Evolutionary conservation across 2,113 vertebrate genomes (phyloP).

Genomic region (Panurus biarmicus): DNA sequence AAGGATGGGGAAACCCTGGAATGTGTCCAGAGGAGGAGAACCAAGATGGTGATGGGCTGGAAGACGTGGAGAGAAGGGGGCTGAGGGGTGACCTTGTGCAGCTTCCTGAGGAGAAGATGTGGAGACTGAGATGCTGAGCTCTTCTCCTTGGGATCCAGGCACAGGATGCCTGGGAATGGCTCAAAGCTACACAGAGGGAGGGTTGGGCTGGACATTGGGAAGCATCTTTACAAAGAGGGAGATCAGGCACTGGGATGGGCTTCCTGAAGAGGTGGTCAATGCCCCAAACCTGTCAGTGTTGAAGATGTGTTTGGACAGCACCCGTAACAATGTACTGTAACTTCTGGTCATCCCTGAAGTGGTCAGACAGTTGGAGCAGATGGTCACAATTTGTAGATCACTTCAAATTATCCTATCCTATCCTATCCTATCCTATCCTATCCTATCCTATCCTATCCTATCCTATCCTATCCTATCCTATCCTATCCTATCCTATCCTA

Average conservation of each 20-base stretch:
- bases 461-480: neutral
- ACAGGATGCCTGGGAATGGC: neutral
- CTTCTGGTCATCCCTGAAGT: neutral
- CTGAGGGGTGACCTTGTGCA: neutral
- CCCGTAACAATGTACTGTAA: neutral
- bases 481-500: neutral
- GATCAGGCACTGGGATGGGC: neutral
- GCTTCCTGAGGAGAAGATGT: fast-evolving
- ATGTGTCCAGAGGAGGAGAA: neutral
- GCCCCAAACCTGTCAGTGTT: neutral
- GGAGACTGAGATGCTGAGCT: neutral
- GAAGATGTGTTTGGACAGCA: neutral
- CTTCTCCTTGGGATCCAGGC: neutral
- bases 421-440: fast-evolving
- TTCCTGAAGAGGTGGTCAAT: neutral
- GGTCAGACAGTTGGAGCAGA: neutral
- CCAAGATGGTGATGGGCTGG: neutral
- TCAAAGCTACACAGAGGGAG: neutral
- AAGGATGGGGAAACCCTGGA: neutral
- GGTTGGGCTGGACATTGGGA: neutral
- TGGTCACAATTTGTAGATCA: neutral
- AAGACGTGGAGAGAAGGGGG: neutral
- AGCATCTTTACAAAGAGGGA: neutral
- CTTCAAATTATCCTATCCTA: neutral
- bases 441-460: fast-evolving